Conservation (phyloP, 1,140 invertebrate genomes). For the Aphelenchoides besseyi region DNA sequence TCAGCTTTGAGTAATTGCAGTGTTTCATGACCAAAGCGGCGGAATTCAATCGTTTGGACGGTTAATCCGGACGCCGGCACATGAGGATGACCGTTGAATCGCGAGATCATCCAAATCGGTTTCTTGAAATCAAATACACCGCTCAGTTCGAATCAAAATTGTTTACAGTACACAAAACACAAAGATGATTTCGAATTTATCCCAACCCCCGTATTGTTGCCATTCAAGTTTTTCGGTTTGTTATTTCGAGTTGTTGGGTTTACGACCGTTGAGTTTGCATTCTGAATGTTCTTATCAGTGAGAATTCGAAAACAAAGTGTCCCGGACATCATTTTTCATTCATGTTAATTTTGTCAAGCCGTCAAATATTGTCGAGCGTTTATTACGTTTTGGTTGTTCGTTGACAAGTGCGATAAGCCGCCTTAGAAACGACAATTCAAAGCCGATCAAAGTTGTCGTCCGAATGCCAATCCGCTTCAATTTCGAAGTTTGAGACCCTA, state of each 20-base stretch:
- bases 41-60: not conserved
- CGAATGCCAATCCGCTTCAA: not conserved
- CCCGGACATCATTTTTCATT: not conserved
- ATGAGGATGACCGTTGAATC: too few relatives aligned
- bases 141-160: not conserved
- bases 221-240: too few relatives aligned
- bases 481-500: too few relatives aligned
- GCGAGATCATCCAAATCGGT: not conserved
- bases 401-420: not conserved
- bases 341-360: not conserved
- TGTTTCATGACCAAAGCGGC: not conserved
- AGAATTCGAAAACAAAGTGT: not conserved
- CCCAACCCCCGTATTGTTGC: too few relatives aligned
- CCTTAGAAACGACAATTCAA: not conserved
- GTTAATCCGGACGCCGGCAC: not conserved
- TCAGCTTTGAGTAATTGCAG: not conserved
- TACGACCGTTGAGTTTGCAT: too few relatives aligned
- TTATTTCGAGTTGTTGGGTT: too few relatives aligned
- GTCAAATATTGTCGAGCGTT: too few relatives aligned
- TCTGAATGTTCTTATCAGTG: slow-evolving; percentile 1
- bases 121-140: not conserved
- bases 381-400: not conserved
- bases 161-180: slow-evolving; percentile 2
- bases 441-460: too few relatives aligned
- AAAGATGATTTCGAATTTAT: too few relatives aligned